A percentile compares a stretch with the other conserved stretches of the same genome.
phyloP scores from a whole-genome alignment of 2,113 vertebrate species.

The Limnothrissa miodon region DNA sequence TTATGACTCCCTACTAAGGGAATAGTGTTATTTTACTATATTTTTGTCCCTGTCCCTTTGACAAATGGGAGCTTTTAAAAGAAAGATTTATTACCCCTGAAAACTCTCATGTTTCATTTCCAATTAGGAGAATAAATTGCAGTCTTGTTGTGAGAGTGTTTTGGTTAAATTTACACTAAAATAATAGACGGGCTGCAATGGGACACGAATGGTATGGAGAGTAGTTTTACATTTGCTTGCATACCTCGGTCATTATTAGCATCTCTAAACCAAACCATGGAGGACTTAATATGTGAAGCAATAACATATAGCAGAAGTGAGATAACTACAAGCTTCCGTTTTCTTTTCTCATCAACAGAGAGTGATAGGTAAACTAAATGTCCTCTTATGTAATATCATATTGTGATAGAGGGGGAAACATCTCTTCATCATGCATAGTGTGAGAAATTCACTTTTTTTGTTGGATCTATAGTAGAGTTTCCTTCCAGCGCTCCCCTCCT shows the following conservation, averaged over 20 bases:
- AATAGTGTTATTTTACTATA: conserved; percentile 42
- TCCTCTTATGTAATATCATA: background rate
- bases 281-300: conserved; percentile 49
- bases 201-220: conserved; percentile 48
- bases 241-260: conserved; percentile 50
- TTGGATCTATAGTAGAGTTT: background rate
- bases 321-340: conserved; percentile 4
- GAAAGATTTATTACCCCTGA: conserved; percentile 30
- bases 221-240: conserved; percentile 44
- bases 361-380: background rate
- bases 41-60: conserved; percentile 48
- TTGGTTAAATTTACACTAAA: conserved; percentile 53
- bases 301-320: conserved; percentile 17
- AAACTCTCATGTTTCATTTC: conserved; percentile 58
- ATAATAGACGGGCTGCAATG: conserved; percentile 40
- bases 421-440: background rate
- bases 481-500: background rate
- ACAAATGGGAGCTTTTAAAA: conserved; percentile 53
- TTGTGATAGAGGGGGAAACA: background rate
- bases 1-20: conserved; percentile 42
- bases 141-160: conserved; percentile 60
- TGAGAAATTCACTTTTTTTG: background rate
- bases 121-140: conserved; percentile 59
- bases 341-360: conserved; percentile 26
- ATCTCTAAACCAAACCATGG: conserved; percentile 43